A percentile compares a stretch with the other conserved stretches of the same genome.
These are phyloP conservation scores for Sarcophaga bullata DNA, from an alignment of 1,140 invertebrate species.

Conservation along the genomic window DNA sequence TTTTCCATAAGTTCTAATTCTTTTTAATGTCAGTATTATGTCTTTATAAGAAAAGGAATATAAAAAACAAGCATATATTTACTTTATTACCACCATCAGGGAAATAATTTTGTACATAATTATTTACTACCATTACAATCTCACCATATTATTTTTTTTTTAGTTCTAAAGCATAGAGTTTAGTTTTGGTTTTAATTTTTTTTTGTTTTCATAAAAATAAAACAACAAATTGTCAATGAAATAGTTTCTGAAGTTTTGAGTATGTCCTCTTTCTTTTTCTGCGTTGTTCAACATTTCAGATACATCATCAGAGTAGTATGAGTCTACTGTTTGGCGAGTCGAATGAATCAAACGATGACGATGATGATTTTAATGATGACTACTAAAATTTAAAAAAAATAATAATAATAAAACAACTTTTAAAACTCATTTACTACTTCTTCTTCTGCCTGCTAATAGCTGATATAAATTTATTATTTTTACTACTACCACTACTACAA, in stretches of 20 bases:
- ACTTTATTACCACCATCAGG: slow-evolving; percentile 13
- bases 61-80: neutral
- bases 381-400: slow-evolving; percentile 29
- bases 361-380: slow-evolving; percentile 42
- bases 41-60: neutral
- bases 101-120: neutral
- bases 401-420: slow-evolving; percentile 23
- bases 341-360: slow-evolving; percentile 46
- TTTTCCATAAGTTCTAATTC: neutral
- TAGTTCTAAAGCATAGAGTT: neutral
- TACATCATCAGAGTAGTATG: slow-evolving; percentile 46
- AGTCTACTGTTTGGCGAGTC: slow-evolving; percentile 46
- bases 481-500: neutral
- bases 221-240: slow-evolving; percentile 13
- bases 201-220: neutral
- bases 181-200: neutral
- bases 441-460: slow-evolving; percentile 29
- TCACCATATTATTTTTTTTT: neutral
- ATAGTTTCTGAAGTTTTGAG: slow-evolving; percentile 33
- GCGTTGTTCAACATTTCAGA: slow-evolving; percentile 44
- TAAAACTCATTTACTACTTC: slow-evolving; percentile 18
- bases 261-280: slow-evolving; percentile 18
- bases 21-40: slow-evolving; percentile 18
- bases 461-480: neutral
- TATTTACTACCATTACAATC: neutral